phyloP scores from a whole-genome alignment of 2,113 vertebrate species.

The Laticauda colubrina region DNA sequence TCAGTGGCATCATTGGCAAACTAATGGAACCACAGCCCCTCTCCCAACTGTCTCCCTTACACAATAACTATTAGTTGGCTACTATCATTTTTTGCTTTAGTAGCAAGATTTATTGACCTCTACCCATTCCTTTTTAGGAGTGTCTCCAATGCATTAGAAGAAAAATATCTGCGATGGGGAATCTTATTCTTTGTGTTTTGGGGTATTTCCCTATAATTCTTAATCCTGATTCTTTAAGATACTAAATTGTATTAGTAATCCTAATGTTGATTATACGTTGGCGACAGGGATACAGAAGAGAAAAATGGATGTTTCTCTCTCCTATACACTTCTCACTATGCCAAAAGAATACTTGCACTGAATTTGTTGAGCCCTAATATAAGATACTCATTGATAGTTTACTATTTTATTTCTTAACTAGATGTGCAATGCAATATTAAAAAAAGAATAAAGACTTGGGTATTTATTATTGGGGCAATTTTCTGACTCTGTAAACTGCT shows the following conservation, averaged over 20 bases:
- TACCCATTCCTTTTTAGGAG: not conserved
- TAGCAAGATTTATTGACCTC: not conserved
- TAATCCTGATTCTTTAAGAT: not conserved
- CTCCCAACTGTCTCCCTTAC: not conserved
- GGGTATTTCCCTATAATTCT: not conserved
- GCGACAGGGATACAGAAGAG: not conserved
- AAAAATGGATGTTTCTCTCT: not conserved
- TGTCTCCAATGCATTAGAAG: not conserved
- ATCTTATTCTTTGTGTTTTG: not conserved
- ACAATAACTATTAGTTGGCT: not conserved
- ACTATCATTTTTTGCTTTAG: not conserved
- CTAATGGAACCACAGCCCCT: accelerated
- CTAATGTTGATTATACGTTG: not conserved
- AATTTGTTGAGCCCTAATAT: not conserved
- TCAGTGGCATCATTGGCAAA: not conserved
- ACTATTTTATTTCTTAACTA: slow-evolving; percentile 50
- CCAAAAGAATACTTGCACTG: not conserved
- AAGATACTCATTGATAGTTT: not conserved
- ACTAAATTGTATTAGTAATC: not conserved
- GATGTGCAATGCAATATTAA: slow-evolving; percentile 11
- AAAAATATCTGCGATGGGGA: not conserved
- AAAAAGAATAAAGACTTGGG: slow-evolving; percentile 5
- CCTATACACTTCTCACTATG: not conserved
- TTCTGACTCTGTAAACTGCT: too few relatives aligned
- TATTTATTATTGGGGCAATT: not conserved